These are phyloP conservation scores for Ophion ellenae DNA, from an alignment of 2,888 invertebrate species.

Conservation along the genomic window DNA sequence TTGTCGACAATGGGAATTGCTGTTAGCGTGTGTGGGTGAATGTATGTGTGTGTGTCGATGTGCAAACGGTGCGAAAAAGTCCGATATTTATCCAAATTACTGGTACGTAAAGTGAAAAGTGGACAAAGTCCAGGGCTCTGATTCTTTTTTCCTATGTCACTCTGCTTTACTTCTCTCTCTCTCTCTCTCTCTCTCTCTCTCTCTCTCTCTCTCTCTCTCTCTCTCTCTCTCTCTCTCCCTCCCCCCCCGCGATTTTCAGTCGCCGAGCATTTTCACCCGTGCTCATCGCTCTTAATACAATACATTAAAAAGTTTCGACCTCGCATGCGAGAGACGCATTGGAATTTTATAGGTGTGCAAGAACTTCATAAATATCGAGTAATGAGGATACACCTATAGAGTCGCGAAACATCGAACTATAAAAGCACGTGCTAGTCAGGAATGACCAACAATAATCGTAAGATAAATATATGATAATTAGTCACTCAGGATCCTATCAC, in stretches of 20 bases:
- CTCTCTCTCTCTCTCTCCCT: background rate
- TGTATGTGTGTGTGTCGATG: constrained; percentile 8
- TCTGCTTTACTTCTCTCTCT: background rate
- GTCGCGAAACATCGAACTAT: too few relatives aligned
- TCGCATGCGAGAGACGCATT: background rate
- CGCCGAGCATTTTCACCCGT: constrained; percentile 3
- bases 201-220: background rate
- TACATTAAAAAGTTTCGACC: constrained; percentile 22
- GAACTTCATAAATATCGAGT: constrained; percentile 15
- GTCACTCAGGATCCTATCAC: too few relatives aligned
- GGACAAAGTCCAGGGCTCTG: constrained; percentile 36
- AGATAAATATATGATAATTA: too few relatives aligned
- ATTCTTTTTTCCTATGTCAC: constrained; percentile 18
- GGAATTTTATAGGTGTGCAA: constrained; percentile 5
- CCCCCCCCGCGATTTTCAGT: constrained; percentile 5
- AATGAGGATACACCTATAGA: constrained; percentile 2
- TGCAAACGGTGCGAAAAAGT: constrained; percentile 52
- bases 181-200: background rate
- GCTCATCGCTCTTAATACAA: constrained; percentile 31
- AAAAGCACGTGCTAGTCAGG: too few relatives aligned
- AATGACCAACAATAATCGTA: too few relatives aligned
- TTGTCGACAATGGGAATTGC: constrained; percentile 24
- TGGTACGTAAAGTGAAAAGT: constrained; percentile 60
- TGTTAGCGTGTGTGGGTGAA: background rate
- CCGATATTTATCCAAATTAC: constrained; percentile 65